Evolutionary conservation across 1,140 invertebrate species (phyloP).

Genomic region (Drosophila bifasciata): DNA sequence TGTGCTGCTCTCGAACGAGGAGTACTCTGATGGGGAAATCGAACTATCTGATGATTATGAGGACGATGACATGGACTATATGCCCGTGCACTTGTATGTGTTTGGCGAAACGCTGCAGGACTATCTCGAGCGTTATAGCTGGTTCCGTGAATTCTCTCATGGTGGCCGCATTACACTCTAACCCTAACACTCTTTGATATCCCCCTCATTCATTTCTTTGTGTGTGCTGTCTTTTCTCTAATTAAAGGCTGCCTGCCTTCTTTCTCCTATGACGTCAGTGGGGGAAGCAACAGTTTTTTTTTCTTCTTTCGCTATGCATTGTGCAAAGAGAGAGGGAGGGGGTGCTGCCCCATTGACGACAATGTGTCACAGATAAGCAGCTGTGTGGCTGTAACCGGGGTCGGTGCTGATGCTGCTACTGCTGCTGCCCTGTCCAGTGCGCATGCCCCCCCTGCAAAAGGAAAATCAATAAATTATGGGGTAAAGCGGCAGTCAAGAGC

Average conservation of each 20-base stretch:
- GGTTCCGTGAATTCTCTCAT: constrained; percentile 39
- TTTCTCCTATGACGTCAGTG: constrained; percentile 42
- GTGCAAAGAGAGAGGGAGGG: constrained; percentile 12
- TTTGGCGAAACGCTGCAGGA: constrained; percentile 21
- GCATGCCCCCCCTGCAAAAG: constrained; percentile 60
- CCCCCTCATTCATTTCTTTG: not conserved
- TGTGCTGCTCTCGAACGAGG: constrained; percentile 39
- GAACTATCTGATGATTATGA: not conserved
- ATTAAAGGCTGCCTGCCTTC: constrained; percentile 1
- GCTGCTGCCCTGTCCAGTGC: constrained; percentile 36
- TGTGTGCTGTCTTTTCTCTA: not conserved
- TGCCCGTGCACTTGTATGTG: constrained; percentile 46
- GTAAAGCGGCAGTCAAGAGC: constrained; percentile 78
- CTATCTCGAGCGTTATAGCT: constrained; percentile 25
- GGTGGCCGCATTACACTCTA: not conserved
- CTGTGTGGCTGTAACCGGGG: constrained; percentile 6
- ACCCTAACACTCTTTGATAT: not conserved
- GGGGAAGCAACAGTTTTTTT: constrained; percentile 47
- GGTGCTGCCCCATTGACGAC: constrained; percentile 39
- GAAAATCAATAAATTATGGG: constrained; percentile 81
- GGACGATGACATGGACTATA: constrained; percentile 9
- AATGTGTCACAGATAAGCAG: constrained; percentile 69
- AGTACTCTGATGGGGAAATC: not conserved
- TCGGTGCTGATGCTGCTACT: not conserved
- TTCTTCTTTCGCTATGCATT: too few species aligned